phyloP scores from a whole-genome alignment of 2,888 invertebrate genomes.

The Elegia similella region DNA sequence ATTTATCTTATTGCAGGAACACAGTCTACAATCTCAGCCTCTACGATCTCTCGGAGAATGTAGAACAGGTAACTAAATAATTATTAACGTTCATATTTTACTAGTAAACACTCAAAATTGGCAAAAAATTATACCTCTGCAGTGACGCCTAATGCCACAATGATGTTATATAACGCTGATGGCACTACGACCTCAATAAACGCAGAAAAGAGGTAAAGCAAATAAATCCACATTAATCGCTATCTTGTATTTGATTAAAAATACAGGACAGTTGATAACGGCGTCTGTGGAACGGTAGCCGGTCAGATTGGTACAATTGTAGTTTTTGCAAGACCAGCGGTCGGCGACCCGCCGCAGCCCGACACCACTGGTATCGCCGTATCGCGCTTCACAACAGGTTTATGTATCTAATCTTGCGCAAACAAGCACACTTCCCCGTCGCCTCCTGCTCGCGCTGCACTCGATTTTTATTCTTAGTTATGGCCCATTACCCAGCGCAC shows the following conservation, averaged over 20 bases:
- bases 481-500: conserved; percentile 43
- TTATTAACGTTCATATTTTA: background rate
- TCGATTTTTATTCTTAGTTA: conserved; percentile 62
- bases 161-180: background rate
- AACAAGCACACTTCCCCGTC: conserved; percentile 46
- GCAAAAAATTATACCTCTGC: background rate
- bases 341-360: conserved; percentile 33
- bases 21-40: conserved; percentile 95
- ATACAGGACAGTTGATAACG: conserved; percentile 30
- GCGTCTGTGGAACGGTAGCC: conserved; percentile 31
- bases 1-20: conserved; percentile 84
- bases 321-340: conserved; percentile 28
- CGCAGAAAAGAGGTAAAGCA: background rate
- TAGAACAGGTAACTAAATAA: conserved; percentile 82
- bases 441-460: conserved; percentile 43
- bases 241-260: conserved; percentile 22
- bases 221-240: background rate
- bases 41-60: conserved; percentile 89
- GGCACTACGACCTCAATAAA: background rate
- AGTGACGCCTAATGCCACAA: too few relatives aligned
- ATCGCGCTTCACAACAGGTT: conserved; percentile 49
- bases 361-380: conserved; percentile 39
- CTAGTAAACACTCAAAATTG: background rate
- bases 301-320: conserved; percentile 39
- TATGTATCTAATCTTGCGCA: conserved; percentile 62